A percentile compares a stretch with the other conserved stretches of the same genome.
Evolutionary conservation across 2,888 invertebrate genomes (phyloP).

Genomic region (Endotricha flammealis): DNA sequence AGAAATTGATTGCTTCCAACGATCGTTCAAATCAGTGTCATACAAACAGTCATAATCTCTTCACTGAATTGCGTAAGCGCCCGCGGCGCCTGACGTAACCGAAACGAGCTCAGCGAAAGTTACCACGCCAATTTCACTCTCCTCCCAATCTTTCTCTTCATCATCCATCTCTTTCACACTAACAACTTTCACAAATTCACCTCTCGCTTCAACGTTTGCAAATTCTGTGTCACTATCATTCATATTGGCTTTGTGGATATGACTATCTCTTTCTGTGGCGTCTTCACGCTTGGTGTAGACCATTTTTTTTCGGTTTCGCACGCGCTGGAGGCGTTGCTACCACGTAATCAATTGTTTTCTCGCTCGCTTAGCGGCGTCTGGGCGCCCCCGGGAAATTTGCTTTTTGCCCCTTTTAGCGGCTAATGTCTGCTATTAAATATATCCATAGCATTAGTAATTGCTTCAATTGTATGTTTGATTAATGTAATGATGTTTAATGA

Average conservation of each 20-base stretch:
- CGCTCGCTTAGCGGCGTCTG: conserved; percentile 32
- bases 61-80: conserved; percentile 52
- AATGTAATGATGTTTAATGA: conserved; percentile 7
- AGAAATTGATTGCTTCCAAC: conserved; percentile 60
- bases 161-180: conserved; percentile 41
- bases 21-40: conserved; percentile 70
- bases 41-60: conserved; percentile 63
- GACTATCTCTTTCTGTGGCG: conserved; percentile 45
- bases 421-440: conserved; percentile 20
- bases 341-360: conserved; percentile 64
- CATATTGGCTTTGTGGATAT: conserved; percentile 32
- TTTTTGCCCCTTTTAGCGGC: conserved; percentile 24
- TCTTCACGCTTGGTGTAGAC: conserved; percentile 54
- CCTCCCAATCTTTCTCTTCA: conserved; percentile 58
- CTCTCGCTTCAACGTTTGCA: conserved; percentile 38
- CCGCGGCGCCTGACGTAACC: conserved; percentile 63
- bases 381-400: conserved; percentile 29
- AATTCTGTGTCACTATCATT: conserved; percentile 38
- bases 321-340: conserved; percentile 54
- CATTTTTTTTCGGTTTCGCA: conserved; percentile 63
- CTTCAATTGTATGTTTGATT: conserved; percentile 17
- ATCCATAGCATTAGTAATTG: conserved; percentile 22
- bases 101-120: conserved; percentile 75
- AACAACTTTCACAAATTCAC: conserved; percentile 19
- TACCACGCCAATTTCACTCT: conserved; percentile 70